These are phyloP conservation scores for Perca schrenkii DNA, from an alignment of 2,113 vertebrate genomes.

Conservation along the genomic window DNA sequence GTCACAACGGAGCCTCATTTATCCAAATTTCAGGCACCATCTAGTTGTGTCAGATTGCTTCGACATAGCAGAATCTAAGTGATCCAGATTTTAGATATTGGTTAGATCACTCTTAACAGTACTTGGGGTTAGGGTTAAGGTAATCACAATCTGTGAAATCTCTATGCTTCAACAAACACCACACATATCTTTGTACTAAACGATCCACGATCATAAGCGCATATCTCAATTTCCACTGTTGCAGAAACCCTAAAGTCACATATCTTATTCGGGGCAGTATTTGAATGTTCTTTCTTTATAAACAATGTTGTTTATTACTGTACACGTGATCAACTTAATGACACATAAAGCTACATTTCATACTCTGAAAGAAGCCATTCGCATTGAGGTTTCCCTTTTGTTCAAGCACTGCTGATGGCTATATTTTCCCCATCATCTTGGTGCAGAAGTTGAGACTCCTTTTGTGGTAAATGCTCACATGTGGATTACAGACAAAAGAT, in stretches of 20 bases:
- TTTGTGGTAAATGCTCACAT: background rate
- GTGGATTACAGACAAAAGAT: background rate
- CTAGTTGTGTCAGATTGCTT: slow-evolving; percentile 46
- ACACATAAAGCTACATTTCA: background rate
- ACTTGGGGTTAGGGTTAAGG: background rate
- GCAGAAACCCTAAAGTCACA: background rate
- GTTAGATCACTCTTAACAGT: slow-evolving; percentile 33
- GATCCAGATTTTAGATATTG: slow-evolving; percentile 20
- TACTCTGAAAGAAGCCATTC: background rate
- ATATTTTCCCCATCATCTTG: background rate
- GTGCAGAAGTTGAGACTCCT: background rate
- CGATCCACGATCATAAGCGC: background rate
- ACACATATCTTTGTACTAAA: background rate
- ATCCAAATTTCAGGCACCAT: slow-evolving; percentile 57
- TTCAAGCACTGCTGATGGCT: background rate
- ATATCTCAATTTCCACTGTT: background rate
- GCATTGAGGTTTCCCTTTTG: background rate
- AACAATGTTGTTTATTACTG: background rate
- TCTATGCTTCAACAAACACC: slow-evolving; percentile 13
- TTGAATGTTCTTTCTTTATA: background rate
- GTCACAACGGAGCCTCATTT: slow-evolving; percentile 59
- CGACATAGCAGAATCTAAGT: slow-evolving; percentile 23
- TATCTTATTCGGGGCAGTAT: background rate
- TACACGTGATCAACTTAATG: background rate
- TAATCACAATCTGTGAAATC: slow-evolving; percentile 29